phyloP scores from a whole-genome alignment of 1,140 invertebrate genomes.

The Homarus americanus region DNA sequence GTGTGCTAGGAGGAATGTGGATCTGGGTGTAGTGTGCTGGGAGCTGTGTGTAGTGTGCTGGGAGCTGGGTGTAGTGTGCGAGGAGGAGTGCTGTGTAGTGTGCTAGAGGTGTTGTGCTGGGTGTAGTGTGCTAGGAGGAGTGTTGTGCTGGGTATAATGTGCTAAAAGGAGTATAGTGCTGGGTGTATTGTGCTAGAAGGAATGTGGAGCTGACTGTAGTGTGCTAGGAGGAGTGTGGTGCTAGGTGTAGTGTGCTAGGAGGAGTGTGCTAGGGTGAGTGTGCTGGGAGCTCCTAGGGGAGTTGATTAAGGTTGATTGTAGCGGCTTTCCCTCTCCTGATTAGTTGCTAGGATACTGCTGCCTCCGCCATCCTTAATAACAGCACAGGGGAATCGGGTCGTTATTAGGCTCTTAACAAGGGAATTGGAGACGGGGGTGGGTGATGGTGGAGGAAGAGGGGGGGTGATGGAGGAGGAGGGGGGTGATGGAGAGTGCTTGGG shows the following conservation, averaged over 20 bases:
- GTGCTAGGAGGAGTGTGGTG: background rate
- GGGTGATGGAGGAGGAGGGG: background rate
- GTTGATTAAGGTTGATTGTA: conserved; percentile 15
- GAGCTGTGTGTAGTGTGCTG: background rate
- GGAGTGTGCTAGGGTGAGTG: background rate
- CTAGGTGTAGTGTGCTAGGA: background rate
- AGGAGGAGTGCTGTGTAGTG: no score
- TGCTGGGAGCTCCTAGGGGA: background rate
- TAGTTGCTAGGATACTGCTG: conserved; percentile 11
- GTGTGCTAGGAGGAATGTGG: background rate
- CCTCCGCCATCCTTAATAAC: conserved; percentile 16
- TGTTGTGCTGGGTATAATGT: no score
- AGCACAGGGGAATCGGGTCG: background rate
- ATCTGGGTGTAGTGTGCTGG: background rate
- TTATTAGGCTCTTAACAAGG: conserved; percentile 4
- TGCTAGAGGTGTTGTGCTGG: no score
- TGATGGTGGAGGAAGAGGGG: background rate
- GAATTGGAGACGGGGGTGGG: background rate
- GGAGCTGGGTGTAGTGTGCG: background rate
- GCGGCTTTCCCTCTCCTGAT: background rate
- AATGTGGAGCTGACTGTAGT: background rate
- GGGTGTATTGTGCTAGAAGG: background rate
- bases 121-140: no score
- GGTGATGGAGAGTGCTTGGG: background rate
- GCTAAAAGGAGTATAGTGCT: no score